Conservation (phyloP, 1,140 invertebrate genomes). For the Pogonognathellus flavescens region DNA sequence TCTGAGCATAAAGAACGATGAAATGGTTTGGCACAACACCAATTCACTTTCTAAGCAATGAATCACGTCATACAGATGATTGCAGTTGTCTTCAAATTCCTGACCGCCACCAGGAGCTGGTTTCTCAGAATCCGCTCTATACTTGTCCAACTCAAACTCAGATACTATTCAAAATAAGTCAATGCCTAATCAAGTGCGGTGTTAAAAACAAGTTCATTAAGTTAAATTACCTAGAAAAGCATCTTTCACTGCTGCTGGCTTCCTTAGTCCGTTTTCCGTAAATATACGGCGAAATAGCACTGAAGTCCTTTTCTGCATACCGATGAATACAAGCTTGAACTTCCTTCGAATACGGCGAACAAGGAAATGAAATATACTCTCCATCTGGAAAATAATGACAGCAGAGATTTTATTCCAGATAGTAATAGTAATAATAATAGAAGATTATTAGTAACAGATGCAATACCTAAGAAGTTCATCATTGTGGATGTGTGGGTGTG, state of each 20-base stretch:
- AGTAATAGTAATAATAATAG: not conserved
- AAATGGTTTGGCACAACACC: not conserved
- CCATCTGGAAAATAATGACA: too few species aligned
- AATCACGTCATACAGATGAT: not conserved
- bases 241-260: not conserved
- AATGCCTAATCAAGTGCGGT: not conserved
- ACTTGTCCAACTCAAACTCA: not conserved
- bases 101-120: not conserved
- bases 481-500: too few species aligned
- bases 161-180: not conserved
- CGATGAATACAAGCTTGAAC: not conserved
- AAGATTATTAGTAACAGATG: not conserved
- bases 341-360: not conserved
- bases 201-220: not conserved
- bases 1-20: not conserved
- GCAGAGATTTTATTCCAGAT: too few species aligned
- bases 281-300: conserved; percentile 15
- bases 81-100: conserved; percentile 9
- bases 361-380: not conserved
- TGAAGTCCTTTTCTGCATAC: conserved; percentile 24
- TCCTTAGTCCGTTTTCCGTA: not conserved
- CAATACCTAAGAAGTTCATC: too few species aligned
- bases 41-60: not conserved
- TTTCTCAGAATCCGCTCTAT: not conserved
- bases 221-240: not conserved